Percentiles rank a stretch among this genome's conserved stretches.
phyloP scores from a whole-genome alignment of 2,888 invertebrate genomes.

The Chrysotoxum bicinctum region DNA sequence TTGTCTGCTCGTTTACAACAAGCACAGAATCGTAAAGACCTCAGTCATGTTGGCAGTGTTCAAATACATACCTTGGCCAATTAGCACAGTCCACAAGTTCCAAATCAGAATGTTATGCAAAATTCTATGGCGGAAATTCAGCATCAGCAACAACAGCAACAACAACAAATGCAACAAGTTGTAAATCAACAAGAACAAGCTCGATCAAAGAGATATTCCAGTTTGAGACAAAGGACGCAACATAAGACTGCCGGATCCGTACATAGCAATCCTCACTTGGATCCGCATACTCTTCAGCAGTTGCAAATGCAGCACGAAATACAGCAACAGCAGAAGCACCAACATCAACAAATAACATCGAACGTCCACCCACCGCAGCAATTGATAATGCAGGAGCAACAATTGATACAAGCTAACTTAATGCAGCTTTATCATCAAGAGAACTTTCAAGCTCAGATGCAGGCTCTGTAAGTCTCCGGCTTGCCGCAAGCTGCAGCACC shows the following conservation, averaged over 20 bases:
- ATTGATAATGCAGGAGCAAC: constrained; percentile 77
- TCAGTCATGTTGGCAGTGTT: constrained; percentile 81
- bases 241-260: constrained; percentile 75
- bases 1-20: constrained; percentile 79
- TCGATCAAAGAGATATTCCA: constrained; percentile 87
- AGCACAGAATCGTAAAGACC: constrained; percentile 80
- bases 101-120: constrained; percentile 74
- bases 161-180: constrained; percentile 71
- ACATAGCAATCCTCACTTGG: constrained; percentile 73
- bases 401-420: constrained; percentile 74
- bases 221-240: constrained; percentile 81
- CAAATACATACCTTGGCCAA: constrained; percentile 81
- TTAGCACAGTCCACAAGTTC: constrained; percentile 75
- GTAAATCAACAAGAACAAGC: constrained; percentile 80
- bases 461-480: constrained; percentile 76
- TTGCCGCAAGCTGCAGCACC: constrained; percentile 74
- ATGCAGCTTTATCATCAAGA: constrained; percentile 79
- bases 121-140: constrained; percentile 69
- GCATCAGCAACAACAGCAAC: constrained; percentile 66
- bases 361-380: constrained; percentile 75
- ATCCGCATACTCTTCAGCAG: constrained; percentile 75
- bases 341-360: constrained; percentile 71
- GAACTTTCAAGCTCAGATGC: constrained; percentile 78
- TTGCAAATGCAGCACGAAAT: constrained; percentile 75
- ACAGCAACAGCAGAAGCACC: constrained; percentile 73